phyloP scores from a whole-genome alignment of 1,140 invertebrate genomes.

The Microplitis demolitor region DNA sequence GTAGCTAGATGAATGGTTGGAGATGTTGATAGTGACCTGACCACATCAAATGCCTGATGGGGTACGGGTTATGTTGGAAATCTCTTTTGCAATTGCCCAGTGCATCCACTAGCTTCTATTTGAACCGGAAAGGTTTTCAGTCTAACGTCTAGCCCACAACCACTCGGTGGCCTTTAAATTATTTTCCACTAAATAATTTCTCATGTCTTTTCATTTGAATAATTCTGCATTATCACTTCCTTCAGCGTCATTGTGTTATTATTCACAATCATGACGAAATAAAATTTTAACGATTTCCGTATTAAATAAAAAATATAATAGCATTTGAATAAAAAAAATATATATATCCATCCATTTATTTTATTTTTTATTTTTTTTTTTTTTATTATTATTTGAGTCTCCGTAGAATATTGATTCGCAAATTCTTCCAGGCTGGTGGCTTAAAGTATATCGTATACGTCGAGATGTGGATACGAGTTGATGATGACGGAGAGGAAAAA shows the following conservation, averaged over 20 bases:
- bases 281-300: background rate
- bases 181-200: constrained; percentile 15
- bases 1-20: constrained; percentile 8
- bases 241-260: background rate
- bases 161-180: background rate
- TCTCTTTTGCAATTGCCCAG: constrained; percentile 1
- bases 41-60: constrained; percentile 19
- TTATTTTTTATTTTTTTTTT: background rate
- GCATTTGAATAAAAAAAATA: background rate
- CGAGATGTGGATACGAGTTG: constrained; percentile 34
- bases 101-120: background rate
- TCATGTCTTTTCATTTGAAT: background rate
- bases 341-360: background rate
- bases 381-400: background rate
- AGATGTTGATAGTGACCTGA: constrained; percentile 3
- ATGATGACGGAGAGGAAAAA: background rate
- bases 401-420: constrained; percentile 39
- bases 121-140: background rate
- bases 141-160: background rate
- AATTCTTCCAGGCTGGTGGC: constrained; percentile 13
- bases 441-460: constrained; percentile 30
- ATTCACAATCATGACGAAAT: background rate
- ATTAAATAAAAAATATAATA: background rate
- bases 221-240: background rate
- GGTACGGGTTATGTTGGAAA: constrained; percentile 5